phyloP scores from a whole-genome alignment of 2,888 invertebrate genomes.

The Chelonus formosanus region DNA sequence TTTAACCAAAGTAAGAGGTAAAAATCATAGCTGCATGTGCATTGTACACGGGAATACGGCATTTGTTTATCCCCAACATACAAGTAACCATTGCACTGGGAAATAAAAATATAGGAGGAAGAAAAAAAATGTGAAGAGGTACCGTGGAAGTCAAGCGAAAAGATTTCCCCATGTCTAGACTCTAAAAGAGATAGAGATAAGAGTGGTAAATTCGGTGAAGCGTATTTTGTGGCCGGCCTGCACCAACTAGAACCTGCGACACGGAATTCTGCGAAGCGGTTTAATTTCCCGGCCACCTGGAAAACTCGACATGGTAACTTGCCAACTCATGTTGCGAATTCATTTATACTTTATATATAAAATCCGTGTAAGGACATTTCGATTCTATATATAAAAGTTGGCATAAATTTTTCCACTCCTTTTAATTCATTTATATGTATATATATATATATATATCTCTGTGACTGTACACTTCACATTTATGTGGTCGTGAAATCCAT shows the following conservation, averaged over 20 bases:
- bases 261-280: conserved; percentile 41
- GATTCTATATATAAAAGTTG: background rate
- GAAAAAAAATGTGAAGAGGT: background rate
- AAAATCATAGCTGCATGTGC: background rate
- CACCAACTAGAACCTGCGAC: conserved; percentile 5
- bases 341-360: conserved; percentile 15
- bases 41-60: background rate
- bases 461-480: background rate
- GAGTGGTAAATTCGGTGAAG: conserved; percentile 47
- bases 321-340: conserved; percentile 39
- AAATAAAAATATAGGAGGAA: background rate
- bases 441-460: background rate
- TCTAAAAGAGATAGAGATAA: conserved; percentile 35
- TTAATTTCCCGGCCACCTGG: conserved; percentile 53
- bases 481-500: too few relatives aligned
- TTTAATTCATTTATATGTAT: conserved; percentile 7
- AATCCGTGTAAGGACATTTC: conserved; percentile 2
- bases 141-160: background rate
- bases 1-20: conserved; percentile 1
- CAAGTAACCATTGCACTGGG: too few relatives aligned
- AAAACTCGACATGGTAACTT: conserved; percentile 48
- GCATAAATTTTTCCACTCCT: conserved; percentile 2
- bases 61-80: background rate
- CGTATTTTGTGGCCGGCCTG: conserved; percentile 40
- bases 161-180: background rate